Evolutionary conservation across 2,797 vertebrate genomes (phyloP).

Genomic region (Leuciscus waleckii): DNA sequence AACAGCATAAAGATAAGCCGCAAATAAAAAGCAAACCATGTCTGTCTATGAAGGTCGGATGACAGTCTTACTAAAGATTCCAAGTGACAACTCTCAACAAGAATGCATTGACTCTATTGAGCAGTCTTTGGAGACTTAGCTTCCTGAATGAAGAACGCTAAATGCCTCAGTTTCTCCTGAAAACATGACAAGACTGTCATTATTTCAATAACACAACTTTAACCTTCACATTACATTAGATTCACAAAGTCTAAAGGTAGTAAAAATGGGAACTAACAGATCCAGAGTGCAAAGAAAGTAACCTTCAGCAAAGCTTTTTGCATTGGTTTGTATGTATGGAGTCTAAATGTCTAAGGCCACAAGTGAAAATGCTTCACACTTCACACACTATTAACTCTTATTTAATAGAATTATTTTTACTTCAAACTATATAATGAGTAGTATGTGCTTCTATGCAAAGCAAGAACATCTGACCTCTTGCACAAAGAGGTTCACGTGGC

Average conservation of each 20-base stretch:
- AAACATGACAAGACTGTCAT: background rate
- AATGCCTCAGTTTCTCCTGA: background rate
- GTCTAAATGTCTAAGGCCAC: too few species aligned
- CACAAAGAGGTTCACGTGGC: background rate
- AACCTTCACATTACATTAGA: background rate
- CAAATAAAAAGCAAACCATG: slow-evolving; percentile 1
- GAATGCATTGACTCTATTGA: background rate
- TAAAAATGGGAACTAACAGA: background rate
- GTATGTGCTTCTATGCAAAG: background rate
- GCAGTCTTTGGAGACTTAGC: background rate
- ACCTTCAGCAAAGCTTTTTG: background rate
- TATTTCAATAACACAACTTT: background rate
- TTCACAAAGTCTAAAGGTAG: background rate
- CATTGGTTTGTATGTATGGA: background rate
- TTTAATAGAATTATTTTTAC: background rate
- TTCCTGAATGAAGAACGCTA: background rate
- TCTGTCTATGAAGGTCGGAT: background rate
- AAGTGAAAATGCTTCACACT: background rate
- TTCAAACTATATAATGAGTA: background rate
- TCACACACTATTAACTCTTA: too few species aligned
- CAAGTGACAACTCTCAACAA: slow-evolving; percentile 9
- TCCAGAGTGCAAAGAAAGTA: background rate
- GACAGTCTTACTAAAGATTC: background rate
- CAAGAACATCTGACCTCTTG: background rate
- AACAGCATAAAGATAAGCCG: background rate